Evolutionary conservation across 1,140 invertebrate genomes (phyloP).

Genomic region (Microplitis mediator): DNA sequence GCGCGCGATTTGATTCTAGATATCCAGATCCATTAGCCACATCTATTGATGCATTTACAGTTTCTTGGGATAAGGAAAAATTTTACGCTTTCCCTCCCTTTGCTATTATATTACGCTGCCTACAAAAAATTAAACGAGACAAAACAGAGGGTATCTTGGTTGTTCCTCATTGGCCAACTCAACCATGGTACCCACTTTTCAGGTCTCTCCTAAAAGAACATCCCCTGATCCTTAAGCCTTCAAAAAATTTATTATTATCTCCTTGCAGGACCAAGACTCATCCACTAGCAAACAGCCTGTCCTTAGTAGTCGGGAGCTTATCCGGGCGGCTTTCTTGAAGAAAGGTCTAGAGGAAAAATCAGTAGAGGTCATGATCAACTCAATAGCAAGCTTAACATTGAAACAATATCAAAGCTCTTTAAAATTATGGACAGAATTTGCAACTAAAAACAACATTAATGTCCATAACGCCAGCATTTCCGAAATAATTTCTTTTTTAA

Average conservation of each 20-base stretch:
- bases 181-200: not conserved
- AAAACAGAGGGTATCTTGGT: slow-evolving; percentile 3
- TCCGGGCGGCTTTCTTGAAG: slow-evolving; percentile 6
- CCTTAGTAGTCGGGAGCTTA: slow-evolving; percentile 15
- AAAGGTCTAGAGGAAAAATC: slow-evolving; percentile 13
- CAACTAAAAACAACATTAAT: not conserved
- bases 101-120: not conserved
- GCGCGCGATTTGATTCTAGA: too few species aligned
- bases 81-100: slow-evolving; percentile 2
- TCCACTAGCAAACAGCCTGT: slow-evolving; percentile 15
- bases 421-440: slow-evolving; percentile 20
- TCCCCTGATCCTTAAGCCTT: not conserved
- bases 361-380: slow-evolving; percentile 12
- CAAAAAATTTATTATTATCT: slow-evolving; percentile 13
- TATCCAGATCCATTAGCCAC: too few species aligned
- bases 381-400: slow-evolving; percentile 4
- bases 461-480: not conserved
- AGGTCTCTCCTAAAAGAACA: not conserved
- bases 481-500: slow-evolving; percentile 18
- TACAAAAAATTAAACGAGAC: slow-evolving; percentile 16
- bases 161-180: slow-evolving; percentile 4
- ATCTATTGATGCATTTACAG: slow-evolving; percentile 34
- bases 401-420: slow-evolving; percentile 22
- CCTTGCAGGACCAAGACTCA: slow-evolving; percentile 17
- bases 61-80: not conserved